Base-by-base conservation (phyloP, 2,797 vertebrate species). In the Moxostoma hubbsi region DNA sequence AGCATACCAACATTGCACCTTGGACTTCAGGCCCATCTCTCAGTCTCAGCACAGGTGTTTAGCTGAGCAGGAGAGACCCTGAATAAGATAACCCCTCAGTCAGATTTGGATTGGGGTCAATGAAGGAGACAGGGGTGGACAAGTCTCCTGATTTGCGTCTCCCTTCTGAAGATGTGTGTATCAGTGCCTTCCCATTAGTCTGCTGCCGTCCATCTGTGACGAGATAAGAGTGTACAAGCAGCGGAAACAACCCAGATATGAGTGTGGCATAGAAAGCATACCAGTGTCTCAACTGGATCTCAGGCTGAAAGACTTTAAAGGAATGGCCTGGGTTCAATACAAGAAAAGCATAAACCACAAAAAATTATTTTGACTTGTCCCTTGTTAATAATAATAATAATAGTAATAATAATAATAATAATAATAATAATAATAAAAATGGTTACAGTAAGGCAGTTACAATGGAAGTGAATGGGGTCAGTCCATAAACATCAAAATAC, bases 61-160 rank as follows among this genome's bases (percentile, higher is more conserved):
- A 45, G 24, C 8, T 4, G 61, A 63, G 36, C 11, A 13, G 61
- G 6, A 63, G 36, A 45, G 69, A 36, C 61, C 6, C 12, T n/a
- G 36, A n/a, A 71, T 71, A 11, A 58, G 79, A 73, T 73, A 77
- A 77, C 9, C 58, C 51, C 53, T 82, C 64, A 51, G 59, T 73
- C 54, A 73, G 47, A 10, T 64, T 46, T 58, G 61, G 66, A 78
- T 70, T 55, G 57, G 68, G 62, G 70, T 80, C 54, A 49, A 66
- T 10, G 13, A 5, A 24, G 62, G 66, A 47, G 11, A 73, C n/a
- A 24, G 12, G 53, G 59, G 57, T 13, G 53, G 63, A 80, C 50
- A 57, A 66, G 24, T 59, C 46, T 6, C 36, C 12, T 81, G n/a
- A 65, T 81, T 81, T 70, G 50, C 5, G 45, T 73, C 24, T 50